A percentile compares a stretch with the other conserved stretches of the same genome.
Evolutionary conservation across 2,888 invertebrate species (phyloP).

Genomic region (Schrankia costaestrigalis): DNA sequence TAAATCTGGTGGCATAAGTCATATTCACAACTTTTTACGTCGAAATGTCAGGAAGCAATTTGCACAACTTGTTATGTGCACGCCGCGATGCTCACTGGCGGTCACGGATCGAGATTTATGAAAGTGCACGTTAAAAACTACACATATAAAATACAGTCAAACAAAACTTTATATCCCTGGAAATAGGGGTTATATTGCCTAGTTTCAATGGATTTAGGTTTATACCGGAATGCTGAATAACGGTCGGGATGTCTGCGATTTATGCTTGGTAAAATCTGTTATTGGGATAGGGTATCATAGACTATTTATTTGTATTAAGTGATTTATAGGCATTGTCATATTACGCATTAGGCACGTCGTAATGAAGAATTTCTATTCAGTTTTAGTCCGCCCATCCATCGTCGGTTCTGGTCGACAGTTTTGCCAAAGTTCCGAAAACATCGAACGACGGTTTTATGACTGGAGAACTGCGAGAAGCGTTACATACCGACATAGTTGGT

Average conservation of each 20-base stretch:
- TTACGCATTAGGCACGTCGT: too few species aligned
- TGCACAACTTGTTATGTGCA: constrained; percentile 50
- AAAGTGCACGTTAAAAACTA: constrained; percentile 48
- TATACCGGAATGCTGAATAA: constrained; percentile 45
- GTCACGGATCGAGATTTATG: constrained; percentile 47
- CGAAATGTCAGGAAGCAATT: constrained; percentile 49
- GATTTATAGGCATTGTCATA: constrained; percentile 24
- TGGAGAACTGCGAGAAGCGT: too few species aligned
- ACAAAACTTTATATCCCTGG: constrained; percentile 18
- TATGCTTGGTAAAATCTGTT: constrained; percentile 53
- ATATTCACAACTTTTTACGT: constrained; percentile 47
- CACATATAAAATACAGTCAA: constrained; percentile 12
- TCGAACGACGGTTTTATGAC: too few species aligned
- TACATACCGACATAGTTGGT: too few species aligned
- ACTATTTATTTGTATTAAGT: constrained; percentile 38
- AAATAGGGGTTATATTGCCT: constrained; percentile 25
- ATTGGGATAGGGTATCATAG: constrained; percentile 44
- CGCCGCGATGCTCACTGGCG: constrained; percentile 38
- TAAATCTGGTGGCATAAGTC: constrained; percentile 34
- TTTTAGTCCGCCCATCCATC: too few species aligned
- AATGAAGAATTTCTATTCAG: too few species aligned
- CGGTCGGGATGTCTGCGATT: constrained; percentile 47
- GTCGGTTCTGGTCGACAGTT: too few species aligned
- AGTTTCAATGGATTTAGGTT: constrained; percentile 21
- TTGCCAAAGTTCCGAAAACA: too few species aligned